Conservation (phyloP, 2,113 vertebrate genomes). For the Ariopsis seemanni region DNA sequence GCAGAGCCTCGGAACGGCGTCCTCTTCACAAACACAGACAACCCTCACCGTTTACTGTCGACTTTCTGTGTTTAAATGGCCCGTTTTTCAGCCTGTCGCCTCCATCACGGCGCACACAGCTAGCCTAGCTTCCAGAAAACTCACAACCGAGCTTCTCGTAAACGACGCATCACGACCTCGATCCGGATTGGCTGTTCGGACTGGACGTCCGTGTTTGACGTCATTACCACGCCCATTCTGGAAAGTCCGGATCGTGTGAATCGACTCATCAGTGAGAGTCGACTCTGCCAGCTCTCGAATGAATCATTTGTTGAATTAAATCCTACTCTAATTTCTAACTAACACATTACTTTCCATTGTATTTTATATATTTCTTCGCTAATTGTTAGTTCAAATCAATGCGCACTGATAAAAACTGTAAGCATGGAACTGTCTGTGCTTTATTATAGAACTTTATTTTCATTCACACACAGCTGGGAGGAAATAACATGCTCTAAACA, state of each 20-base stretch:
- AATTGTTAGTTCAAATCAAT: neutral
- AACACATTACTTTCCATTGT: too few relatives aligned
- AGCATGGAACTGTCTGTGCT: neutral
- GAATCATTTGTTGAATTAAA: neutral
- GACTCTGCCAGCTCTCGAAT: neutral
- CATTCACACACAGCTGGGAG: neutral
- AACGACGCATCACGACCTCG: neutral
- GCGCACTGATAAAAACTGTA: neutral
- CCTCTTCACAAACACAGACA: neutral
- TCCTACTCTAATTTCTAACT: too few relatives aligned
- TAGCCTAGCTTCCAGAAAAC: constrained; percentile 22
- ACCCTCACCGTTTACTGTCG: neutral
- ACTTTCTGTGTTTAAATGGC: neutral
- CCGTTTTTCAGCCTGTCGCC: neutral
- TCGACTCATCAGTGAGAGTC: neutral
- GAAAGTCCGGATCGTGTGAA: neutral
- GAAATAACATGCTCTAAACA: neutral
- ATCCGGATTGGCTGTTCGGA: constrained; percentile 28
- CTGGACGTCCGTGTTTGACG: neutral
- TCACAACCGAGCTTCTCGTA: constrained; percentile 3
- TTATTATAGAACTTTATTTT: too few relatives aligned
- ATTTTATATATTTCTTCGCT: too few relatives aligned
- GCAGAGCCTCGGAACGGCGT: neutral
- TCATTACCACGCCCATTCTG: neutral
- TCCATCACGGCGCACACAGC: neutral